Evolutionary conservation across 2,797 vertebrate species (phyloP), one percentile per base, ranked within the genome.

Genomic region (Pelochelys cantorii): DNA sequence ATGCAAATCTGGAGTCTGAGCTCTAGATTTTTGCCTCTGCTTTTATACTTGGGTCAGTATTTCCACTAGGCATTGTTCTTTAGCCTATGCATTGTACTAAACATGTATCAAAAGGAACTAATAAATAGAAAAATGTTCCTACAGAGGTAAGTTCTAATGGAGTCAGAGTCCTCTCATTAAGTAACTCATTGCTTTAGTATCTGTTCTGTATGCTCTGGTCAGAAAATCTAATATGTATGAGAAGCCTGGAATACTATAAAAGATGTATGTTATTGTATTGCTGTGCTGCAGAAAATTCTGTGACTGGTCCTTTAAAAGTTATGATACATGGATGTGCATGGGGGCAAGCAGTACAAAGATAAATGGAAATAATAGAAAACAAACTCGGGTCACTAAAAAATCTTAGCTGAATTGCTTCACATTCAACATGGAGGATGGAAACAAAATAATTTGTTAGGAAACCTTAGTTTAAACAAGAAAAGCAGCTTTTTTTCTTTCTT

Each of bases 401-500:
- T 11, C 52, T 3, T 48, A 79, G 25, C 6, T 75, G 31, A 80
- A 23, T 81, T 80, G 20, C 15, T 29, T 87, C 23, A 11, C 5
- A 11, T 27, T 48, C 25, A 85, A 37, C 13, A 5, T 2, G 7
- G 75, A 31, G 48, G 65, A 82, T 60, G 81, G 62, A 27, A 31
- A 83, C 75, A 88, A 62, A 59, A 59, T 59, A 81, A 81, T 27
- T 29, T 11, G 80, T 57, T 23, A 17, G 20, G 68, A 71, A 37
- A n/a, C 75, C 23, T 92, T 62, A 52, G 53, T 2, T 88, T 68
- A 37, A 92, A 83, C 53, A 88, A 81, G 11, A 71, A 60, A 71
- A 71, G 68, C 13, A 29, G 23, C 42, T 55, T 18, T 42, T 92
- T 87, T 79, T 95, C 75, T 34, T 80, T 81, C 48, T 88, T 88